These are phyloP conservation scores for Tricholauxania praeusta DNA, from an alignment of 2,888 invertebrate species.

Conservation along the genomic window DNA sequence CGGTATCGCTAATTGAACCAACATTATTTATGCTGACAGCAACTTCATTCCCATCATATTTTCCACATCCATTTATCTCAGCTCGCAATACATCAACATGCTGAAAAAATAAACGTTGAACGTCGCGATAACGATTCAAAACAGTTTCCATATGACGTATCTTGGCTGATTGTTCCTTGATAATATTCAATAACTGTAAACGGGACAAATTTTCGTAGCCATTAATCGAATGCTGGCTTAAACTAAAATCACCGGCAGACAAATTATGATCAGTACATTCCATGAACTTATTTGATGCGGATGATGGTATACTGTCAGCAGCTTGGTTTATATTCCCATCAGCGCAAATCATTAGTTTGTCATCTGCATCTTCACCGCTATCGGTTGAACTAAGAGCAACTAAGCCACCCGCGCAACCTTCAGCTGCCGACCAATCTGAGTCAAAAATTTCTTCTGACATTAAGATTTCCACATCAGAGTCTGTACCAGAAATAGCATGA, in stretches of 20 bases:
- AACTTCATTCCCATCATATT: not conserved
- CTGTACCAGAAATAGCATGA: conserved; percentile 46
- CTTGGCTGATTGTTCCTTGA: conserved; percentile 45
- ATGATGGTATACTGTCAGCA: not conserved
- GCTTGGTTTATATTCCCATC: not conserved
- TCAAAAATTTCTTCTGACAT: conserved; percentile 50
- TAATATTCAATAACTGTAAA: conserved; percentile 46
- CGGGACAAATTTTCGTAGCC: conserved; percentile 43
- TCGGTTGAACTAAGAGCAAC: conserved; percentile 9
- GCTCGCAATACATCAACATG: conserved; percentile 47
- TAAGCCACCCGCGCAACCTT: conserved; percentile 34
- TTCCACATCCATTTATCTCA: conserved; percentile 30
- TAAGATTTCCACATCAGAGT: conserved; percentile 54
- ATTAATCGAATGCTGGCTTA: conserved; percentile 27
- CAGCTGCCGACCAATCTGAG: conserved; percentile 50
- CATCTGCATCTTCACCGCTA: not conserved
- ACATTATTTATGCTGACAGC: not conserved
- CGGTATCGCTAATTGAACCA: not conserved
- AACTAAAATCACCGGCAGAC: conserved; percentile 37
- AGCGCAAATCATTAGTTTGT: conserved; percentile 1
- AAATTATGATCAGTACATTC: conserved; percentile 46
- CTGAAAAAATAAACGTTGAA: conserved; percentile 44
- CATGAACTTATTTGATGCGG: conserved; percentile 22
- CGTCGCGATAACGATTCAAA: conserved; percentile 44
- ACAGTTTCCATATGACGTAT: conserved; percentile 48